Evolutionary conservation across 2,113 vertebrate genomes (phyloP).

Genomic region (Macroglossus sobrinus): DNA sequence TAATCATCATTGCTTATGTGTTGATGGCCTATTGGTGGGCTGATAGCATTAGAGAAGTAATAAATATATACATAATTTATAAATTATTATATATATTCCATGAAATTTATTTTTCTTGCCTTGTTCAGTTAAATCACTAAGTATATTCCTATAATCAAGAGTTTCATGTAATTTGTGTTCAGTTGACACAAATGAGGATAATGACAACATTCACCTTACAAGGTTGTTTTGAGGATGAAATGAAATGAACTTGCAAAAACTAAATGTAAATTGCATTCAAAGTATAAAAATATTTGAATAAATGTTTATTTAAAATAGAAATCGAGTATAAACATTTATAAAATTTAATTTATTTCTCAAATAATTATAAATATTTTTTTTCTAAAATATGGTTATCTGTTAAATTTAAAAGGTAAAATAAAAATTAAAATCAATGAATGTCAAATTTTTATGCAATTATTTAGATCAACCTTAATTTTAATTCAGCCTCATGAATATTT

Average conservation of each 20-base stretch:
- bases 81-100: not conserved
- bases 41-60: not conserved
- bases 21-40: not conserved
- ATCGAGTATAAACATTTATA: not conserved
- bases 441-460: not conserved
- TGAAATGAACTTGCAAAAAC: not conserved
- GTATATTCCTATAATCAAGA: constrained; percentile 29
- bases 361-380: not conserved
- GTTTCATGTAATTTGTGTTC: constrained; percentile 37
- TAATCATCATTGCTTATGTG: not conserved
- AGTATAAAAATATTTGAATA: not conserved
- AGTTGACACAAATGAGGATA: not conserved
- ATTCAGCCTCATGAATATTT: constrained; percentile 11
- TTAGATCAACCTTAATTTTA: not conserved
- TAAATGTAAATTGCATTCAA: constrained; percentile 6
- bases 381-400: not conserved
- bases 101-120: constrained; percentile 42
- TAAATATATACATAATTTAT: constrained; percentile 21
- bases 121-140: constrained; percentile 25
- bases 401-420: not conserved
- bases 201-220: not conserved
- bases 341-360: constrained; percentile 34
- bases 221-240: not conserved
- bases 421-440: not conserved
- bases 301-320: constrained; percentile 20